phyloP scores from a whole-genome alignment of 2,113 vertebrate species.

The Andinoacara biseriatus region DNA sequence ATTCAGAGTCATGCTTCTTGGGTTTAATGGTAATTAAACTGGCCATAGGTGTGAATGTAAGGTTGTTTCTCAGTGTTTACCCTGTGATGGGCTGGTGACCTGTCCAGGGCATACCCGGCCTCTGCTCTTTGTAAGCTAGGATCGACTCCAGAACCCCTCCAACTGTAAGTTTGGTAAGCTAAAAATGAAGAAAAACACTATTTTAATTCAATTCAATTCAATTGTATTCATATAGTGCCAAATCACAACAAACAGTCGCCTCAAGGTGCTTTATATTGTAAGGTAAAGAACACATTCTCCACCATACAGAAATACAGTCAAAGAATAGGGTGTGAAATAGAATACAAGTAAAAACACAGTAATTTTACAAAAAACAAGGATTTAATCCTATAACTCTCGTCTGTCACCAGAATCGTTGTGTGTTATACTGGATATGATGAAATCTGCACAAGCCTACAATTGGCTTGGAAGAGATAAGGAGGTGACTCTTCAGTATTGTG shows the following conservation, averaged over 20 bases:
- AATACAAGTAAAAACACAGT: neutral
- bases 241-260: no score
- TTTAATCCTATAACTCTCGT: neutral
- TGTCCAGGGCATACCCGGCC: neutral
- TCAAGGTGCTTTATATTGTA: no score
- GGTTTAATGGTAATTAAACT: neutral
- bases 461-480: neutral
- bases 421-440: slow-evolving; percentile 11
- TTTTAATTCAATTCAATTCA: no score
- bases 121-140: neutral
- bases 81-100: neutral
- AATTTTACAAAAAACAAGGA: neutral
- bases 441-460: neutral
- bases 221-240: no score
- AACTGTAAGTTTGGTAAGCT: neutral
- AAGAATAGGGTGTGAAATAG: no score
- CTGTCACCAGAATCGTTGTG: neutral
- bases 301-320: neutral
- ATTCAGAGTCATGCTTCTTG: neutral
- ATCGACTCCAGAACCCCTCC: neutral
- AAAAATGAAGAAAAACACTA: no score
- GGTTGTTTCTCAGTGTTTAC: neutral
- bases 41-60: neutral
- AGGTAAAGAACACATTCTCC: neutral
- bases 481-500: neutral